Evolutionary conservation across 2,797 vertebrate genomes (phyloP).

Genomic region (Siniperca obscura): DNA sequence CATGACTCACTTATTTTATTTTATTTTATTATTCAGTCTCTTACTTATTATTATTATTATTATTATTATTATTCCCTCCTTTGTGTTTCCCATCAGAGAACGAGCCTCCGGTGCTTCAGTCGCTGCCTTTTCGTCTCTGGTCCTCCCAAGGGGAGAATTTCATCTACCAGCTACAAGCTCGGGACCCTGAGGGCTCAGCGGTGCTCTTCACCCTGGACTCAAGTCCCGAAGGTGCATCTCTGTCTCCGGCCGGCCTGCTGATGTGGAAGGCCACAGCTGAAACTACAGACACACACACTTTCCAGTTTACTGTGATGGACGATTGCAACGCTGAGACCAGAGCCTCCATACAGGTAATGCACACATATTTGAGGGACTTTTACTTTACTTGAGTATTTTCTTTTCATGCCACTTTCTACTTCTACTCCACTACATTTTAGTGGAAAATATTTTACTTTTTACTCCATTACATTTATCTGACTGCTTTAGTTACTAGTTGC

Average conservation of each 20-base stretch:
- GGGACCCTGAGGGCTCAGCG: conserved; percentile 89
- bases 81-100: conserved; percentile 83
- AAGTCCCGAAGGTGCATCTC: conserved; percentile 85
- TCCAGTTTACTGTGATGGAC: conserved; percentile 86
- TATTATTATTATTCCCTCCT: background rate
- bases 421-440: no score
- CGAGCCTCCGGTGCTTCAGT: conserved; percentile 85
- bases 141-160: conserved; percentile 91
- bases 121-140: conserved; percentile 76
- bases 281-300: conserved; percentile 64
- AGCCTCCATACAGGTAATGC: conserved; percentile 83
- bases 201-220: conserved; percentile 87
- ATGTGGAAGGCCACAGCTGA: conserved; percentile 85
- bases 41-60: background rate
- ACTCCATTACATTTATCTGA: no score
- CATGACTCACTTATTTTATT: background rate
- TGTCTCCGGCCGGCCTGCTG: conserved; percentile 90
- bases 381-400: no score
- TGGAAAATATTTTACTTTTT: no score
- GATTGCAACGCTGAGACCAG: conserved; percentile 86
- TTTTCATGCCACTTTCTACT: no score
- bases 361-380: no score
- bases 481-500: no score
- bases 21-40: background rate
- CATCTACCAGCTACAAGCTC: conserved; percentile 88